Evolutionary conservation across 1,140 invertebrate genomes (phyloP).

Genomic region (Bilobella aurantiaca): DNA sequence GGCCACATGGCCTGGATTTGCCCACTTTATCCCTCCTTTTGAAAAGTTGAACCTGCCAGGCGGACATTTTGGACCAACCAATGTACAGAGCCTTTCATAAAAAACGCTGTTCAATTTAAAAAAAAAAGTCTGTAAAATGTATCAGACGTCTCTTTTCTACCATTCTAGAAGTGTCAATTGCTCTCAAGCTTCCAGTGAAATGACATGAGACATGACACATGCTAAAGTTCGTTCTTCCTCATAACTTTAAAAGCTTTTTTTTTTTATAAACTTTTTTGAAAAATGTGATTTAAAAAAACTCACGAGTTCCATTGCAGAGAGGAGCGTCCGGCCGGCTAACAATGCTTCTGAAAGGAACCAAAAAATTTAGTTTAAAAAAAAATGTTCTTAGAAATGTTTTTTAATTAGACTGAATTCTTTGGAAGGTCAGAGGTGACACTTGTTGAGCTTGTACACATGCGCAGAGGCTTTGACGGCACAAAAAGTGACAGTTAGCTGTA

Average conservation of each 20-base stretch:
- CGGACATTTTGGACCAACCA: neutral
- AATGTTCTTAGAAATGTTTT: too few relatives aligned
- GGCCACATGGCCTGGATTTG: neutral
- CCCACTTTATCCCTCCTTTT: neutral
- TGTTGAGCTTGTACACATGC: too few relatives aligned
- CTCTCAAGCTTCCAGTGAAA: neutral
- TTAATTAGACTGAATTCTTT: too few relatives aligned
- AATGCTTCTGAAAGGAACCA: slow-evolving; percentile 4
- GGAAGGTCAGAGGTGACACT: too few relatives aligned
- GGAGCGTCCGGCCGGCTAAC: slow-evolving; percentile 7
- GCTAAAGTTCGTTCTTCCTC: neutral
- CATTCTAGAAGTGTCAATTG: slow-evolving; percentile 6
- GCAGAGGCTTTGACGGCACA: neutral
- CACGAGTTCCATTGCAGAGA: slow-evolving; percentile 10
- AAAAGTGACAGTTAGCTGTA: neutral
- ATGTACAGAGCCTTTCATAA: neutral
- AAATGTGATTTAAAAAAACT: neutral
- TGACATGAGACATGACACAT: slow-evolving; percentile 9
- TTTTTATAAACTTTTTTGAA: neutral
- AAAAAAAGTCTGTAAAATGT: slow-evolving; percentile 1
- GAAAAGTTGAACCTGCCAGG: neutral
- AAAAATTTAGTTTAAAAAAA: neutral
- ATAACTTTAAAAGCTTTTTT: slow-evolving; percentile 7
- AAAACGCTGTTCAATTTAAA: too few relatives aligned
- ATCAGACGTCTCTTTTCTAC: neutral